Percentiles rank a stretch among this genome's conserved stretches.
Evolutionary conservation across 1,140 invertebrate genomes (phyloP).

Genomic region (Pseudomyrmex gracilis): DNA sequence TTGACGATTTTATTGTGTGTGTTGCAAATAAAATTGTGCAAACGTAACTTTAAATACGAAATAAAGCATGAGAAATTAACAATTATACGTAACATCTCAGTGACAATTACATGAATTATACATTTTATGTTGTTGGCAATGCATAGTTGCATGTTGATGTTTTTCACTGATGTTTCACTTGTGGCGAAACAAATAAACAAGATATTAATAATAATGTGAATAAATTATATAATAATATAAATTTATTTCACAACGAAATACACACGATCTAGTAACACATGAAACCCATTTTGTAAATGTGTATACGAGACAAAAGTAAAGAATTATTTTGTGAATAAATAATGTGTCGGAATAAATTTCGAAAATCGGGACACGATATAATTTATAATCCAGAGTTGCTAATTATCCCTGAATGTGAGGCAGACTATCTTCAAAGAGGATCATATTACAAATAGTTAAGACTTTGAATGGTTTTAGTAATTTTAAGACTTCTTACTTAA

Average conservation of each 20-base stretch:
- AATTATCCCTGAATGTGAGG: constrained; percentile 23
- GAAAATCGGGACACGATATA: constrained; percentile 16
- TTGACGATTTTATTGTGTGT: not conserved
- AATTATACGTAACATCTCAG: no score
- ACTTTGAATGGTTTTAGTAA: no score
- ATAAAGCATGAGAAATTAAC: not conserved
- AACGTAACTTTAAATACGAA: not conserved
- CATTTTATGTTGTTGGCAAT: no score
- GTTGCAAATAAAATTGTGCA: not conserved
- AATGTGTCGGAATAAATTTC: not conserved
- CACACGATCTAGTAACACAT: constrained; percentile 12
- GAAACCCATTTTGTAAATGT: not conserved
- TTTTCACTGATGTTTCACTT: not conserved
- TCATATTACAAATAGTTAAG: no score
- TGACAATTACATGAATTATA: not conserved
- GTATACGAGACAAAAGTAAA: not conserved
- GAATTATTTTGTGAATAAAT: constrained; percentile 6
- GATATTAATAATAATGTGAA: no score
- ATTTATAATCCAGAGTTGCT: constrained; percentile 1
- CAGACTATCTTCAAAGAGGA: no score
- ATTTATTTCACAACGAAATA: not conserved
- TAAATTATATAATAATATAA: not conserved
- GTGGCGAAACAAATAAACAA: no score
- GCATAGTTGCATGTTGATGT: no score
- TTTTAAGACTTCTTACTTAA: no score